These are phyloP conservation scores for Oncorhynchus kisutch DNA, from an alignment of 2,113 vertebrate genomes.

Conservation along the genomic window DNA sequence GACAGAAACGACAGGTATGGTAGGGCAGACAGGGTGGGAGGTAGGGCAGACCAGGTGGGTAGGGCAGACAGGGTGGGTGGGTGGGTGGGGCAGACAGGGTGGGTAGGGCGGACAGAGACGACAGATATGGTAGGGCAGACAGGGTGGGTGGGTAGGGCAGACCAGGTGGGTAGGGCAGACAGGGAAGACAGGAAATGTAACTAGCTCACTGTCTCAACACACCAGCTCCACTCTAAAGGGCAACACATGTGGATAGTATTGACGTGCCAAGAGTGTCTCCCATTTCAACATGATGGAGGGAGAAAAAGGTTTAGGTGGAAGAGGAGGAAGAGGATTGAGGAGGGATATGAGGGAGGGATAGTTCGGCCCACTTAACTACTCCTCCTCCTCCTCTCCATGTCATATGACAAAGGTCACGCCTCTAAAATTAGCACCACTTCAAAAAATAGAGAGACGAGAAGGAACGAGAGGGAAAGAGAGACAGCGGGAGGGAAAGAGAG, in stretches of 20 bases:
- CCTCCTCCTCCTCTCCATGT: conserved; percentile 43
- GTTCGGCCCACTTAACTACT: conserved; percentile 5
- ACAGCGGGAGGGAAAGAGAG: neutral
- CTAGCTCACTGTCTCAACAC: neutral
- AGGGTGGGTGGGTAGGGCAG: no score
- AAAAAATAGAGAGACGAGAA: conserved; percentile 23
- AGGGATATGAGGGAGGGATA: conserved; percentile 14
- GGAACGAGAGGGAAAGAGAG: neutral
- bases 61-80: no score
- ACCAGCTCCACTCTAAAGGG: conserved; percentile 42
- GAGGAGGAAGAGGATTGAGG: conserved; percentile 14
- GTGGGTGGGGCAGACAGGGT: no score
- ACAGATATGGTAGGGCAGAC: no score
- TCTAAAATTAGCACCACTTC: conserved; percentile 62
- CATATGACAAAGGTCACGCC: conserved; percentile 62
- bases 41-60: no score
- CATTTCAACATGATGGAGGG: conserved; percentile 42
- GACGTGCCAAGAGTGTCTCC: conserved; percentile 49
- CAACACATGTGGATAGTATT: conserved; percentile 49
- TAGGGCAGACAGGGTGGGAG: no score
- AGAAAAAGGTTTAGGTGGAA: neutral
- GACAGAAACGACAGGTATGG: neutral
- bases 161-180: neutral
- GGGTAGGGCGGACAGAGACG: no score
- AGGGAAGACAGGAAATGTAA: neutral